Percentiles rank a stretch among this genome's conserved stretches.
phyloP scores from a whole-genome alignment of 2,888 invertebrate species.

The Cantharis nigra region DNA sequence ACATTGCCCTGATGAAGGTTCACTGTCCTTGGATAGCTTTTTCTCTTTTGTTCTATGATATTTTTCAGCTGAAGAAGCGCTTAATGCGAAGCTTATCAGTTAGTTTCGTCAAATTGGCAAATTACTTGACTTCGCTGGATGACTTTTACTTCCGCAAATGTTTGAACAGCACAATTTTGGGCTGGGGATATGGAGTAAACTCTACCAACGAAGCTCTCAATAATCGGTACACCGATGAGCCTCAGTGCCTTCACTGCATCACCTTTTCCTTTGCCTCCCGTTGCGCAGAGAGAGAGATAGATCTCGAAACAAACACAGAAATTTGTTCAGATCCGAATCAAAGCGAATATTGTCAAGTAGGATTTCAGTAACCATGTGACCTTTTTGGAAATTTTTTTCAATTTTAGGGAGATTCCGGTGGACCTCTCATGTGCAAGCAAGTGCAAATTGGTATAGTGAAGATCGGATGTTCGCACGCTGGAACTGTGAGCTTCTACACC shows the following conservation, averaged over 20 bases:
- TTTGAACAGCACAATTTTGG: background rate
- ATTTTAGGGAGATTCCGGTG: background rate
- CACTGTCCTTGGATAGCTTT: background rate
- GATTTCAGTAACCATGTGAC: background rate
- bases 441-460: background rate
- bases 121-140: background rate
- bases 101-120: background rate
- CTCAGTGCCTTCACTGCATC: background rate
- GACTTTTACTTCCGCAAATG: background rate
- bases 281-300: background rate
- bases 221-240: accelerated
- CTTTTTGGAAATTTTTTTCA: background rate
- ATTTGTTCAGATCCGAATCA: background rate
- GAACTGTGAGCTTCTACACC: background rate
- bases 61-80: background rate
- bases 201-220: background rate
- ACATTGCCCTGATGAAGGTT: background rate
- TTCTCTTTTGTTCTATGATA: background rate
- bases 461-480: background rate
- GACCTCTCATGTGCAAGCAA: background rate
- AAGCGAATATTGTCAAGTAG: background rate
- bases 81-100: background rate
- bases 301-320: no score
- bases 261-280: background rate
- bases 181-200: background rate